Evolutionary conservation across 2,888 invertebrate genomes (phyloP), one percentile per base, ranked within the genome.

Genomic region (Athripsodes cinereus): DNA sequence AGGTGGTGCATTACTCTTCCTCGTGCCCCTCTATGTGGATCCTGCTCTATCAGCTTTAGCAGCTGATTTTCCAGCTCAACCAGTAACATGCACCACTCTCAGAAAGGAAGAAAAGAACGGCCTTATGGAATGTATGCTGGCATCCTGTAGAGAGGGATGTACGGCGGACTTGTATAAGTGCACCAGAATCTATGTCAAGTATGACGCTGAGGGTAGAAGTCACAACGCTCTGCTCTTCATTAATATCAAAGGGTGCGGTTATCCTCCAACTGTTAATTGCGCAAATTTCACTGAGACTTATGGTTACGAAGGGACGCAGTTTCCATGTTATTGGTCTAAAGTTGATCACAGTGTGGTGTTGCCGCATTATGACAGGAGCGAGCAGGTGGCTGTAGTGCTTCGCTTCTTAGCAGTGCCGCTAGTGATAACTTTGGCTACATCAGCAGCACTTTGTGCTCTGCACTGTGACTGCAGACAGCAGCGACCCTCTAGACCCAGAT

Each of bases 381-480:
- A 89, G 70, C 91, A 92, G 72, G 85, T 90, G 66, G 85, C 87
- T 61, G 84, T 87, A 65, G 91, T 92, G 68, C 87, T 91, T 65
- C 84, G 92, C 73, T 92, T 88, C 72, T 84, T 92, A 74, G 90
- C 88, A 58, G 84, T 91, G 67, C 92, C 92, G 62, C 85, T 92
- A 74, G 87, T 90, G 68, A 82, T 92, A 69, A 90, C 92, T 55
- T 81, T 90, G 65, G 87, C 90, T 67, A 90, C 92, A 64, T 91
- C 91, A 58, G 86, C 91, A 65, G 90, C 89, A 22, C 80, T 92
- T 60, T 92, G 92, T 74, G 87, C 91, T 59, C 83, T 91, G 83
- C 91, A 92, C 73, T 92, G 92, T 74, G 91, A 92, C 74, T 92
- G 91, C 74, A 81, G 86, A 65, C 74, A 90, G 75, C 81, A 87